Conservation (phyloP, 2,113 vertebrate species). For the Elgaria multicarinata region DNA sequence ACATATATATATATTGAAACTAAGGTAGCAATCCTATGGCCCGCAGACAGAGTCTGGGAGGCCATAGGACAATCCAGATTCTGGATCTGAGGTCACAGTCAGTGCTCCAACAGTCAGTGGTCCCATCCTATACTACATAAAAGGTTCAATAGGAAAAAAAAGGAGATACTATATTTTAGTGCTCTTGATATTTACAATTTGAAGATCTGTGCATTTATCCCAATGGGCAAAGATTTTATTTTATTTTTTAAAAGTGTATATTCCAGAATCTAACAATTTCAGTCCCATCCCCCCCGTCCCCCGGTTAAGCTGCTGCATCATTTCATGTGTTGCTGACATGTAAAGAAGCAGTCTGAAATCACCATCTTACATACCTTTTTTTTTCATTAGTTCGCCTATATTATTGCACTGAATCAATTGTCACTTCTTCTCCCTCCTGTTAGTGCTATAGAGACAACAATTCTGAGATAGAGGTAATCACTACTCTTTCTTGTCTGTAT, state of each 20-base stretch:
- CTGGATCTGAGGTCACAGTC: no score
- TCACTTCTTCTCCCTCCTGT: conserved; percentile 12
- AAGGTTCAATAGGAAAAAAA: background rate
- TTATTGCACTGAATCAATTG: conserved; percentile 28
- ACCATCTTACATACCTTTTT: background rate
- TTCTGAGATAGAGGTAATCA: conserved; percentile 17
- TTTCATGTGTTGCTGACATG: background rate
- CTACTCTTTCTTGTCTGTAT: conserved; percentile 22
- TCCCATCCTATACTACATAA: background rate
- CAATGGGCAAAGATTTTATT: background rate
- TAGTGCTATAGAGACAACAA: conserved; percentile 24
- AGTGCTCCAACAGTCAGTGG: no score
- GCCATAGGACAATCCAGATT: no score
- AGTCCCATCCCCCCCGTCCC: background rate
- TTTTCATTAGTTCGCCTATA: background rate
- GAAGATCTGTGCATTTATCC: background rate
- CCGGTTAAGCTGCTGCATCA: background rate
- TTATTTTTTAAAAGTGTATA: background rate
- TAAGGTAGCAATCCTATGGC: no score
- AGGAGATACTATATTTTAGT: background rate
- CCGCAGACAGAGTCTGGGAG: no score
- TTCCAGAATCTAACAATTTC: background rate
- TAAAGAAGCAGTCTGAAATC: background rate
- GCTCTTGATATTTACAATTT: background rate
- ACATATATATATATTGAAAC: no score